Evolutionary conservation across 2,113 vertebrate species (phyloP).

Genomic region (Tachycineta bicolor): DNA sequence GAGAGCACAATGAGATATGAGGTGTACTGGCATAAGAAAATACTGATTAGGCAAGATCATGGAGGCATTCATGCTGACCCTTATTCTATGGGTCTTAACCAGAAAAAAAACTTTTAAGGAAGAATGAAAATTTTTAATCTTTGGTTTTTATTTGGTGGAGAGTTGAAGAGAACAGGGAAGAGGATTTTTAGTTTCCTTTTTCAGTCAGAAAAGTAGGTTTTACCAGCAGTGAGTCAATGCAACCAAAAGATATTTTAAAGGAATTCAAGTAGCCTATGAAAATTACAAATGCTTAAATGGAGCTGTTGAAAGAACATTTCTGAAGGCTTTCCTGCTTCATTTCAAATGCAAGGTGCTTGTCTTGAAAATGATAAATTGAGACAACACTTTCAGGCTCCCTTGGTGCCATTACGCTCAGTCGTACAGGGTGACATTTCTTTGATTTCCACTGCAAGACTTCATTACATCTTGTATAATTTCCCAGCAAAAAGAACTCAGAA

Average conservation of each 20-base stretch:
- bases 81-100: not conserved
- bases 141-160: not conserved
- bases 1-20: not conserved
- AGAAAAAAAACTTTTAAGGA: not conserved
- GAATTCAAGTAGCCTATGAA: not conserved
- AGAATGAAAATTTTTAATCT: not conserved
- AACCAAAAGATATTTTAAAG: not conserved
- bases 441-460: conserved; percentile 38
- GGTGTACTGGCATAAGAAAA: not conserved
- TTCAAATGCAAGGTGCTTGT: conserved; percentile 12
- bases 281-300: not conserved
- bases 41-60: not conserved
- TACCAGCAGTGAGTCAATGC: not conserved
- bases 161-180: not conserved
- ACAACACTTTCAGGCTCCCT: not conserved
- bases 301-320: conserved; percentile 3
- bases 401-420: not conserved
- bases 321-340: not conserved
- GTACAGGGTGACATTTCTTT: not conserved
- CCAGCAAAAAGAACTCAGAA: conserved; percentile 11
- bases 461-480: not conserved
- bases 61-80: not conserved
- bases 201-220: not conserved
- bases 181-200: not conserved
- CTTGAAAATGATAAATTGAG: conserved; percentile 43